Evolutionary conservation across 2,113 vertebrate species (phyloP).

Genomic region (human): GRCh38 chr4:40172501-40173000

Average conservation of each 20-base stretch:
- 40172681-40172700: not conserved
- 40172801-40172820: not conserved
- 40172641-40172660: not conserved
- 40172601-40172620: not conserved
- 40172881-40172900: not conserved
- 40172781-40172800: not conserved
- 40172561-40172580: not conserved
- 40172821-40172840: not conserved
- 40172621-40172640: not conserved
- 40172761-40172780: not conserved
- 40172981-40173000: not conserved
- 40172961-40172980: not conserved
- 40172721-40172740: not conserved
- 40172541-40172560: not conserved
- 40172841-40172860: not conserved
- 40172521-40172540: not conserved
- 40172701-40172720: not conserved
- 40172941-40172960: not conserved
- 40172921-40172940: not conserved
- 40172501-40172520: not conserved
- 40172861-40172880: not conserved
- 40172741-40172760: not conserved
- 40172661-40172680: not conserved
- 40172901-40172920: not conserved
- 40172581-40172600: not conserved